Percentiles rank a stretch among this genome's conserved stretches.
Conservation (phyloP, 2,888 invertebrate genomes). For the Zele albiditarsus region DNA sequence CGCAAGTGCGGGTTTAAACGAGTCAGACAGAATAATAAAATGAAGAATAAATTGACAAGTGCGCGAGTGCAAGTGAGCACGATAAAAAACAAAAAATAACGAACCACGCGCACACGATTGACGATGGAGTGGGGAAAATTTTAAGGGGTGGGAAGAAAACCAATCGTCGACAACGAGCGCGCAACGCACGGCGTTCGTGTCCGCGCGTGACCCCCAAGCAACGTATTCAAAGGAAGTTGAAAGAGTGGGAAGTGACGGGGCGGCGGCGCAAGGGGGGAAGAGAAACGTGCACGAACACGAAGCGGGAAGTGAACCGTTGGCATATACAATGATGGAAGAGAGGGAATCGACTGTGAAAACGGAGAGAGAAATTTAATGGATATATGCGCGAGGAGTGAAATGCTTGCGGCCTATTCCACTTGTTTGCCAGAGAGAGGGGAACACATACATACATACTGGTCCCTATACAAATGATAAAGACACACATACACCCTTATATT, state of each 20-base stretch:
- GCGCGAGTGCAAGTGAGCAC: conserved; percentile 32
- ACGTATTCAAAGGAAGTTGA: conserved; percentile 7
- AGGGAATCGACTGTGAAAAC: not conserved
- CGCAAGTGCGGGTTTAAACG: not conserved
- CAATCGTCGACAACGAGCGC: conserved; percentile 66
- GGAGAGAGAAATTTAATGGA: conserved; percentile 27
- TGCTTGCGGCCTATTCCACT: conserved; percentile 3
- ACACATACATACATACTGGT: not conserved
- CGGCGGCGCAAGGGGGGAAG: conserved; percentile 1
- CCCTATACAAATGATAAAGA: not conserved
- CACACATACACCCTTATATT: conserved; percentile 12
- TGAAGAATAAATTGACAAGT: conserved; percentile 7
- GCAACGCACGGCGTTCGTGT: conserved; percentile 37
- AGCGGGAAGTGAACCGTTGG: not conserved
- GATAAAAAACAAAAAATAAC: conserved; percentile 6
- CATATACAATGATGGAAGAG: not conserved
- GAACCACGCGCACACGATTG: conserved; percentile 31
- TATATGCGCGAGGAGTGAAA: conserved; percentile 41
- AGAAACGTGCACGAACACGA: not conserved
- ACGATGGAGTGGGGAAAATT: conserved; percentile 43
- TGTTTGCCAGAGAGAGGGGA: not conserved
- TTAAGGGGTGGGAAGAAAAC: conserved; percentile 63
- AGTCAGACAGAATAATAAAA: not conserved
- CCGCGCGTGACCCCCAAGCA: conserved; percentile 34
- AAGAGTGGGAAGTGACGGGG: not conserved